A percentile compares a stretch with the other conserved stretches of the same genome.
Evolutionary conservation across 2,113 vertebrate genomes (phyloP).

Genomic region (Gymnocephalus cernua): DNA sequence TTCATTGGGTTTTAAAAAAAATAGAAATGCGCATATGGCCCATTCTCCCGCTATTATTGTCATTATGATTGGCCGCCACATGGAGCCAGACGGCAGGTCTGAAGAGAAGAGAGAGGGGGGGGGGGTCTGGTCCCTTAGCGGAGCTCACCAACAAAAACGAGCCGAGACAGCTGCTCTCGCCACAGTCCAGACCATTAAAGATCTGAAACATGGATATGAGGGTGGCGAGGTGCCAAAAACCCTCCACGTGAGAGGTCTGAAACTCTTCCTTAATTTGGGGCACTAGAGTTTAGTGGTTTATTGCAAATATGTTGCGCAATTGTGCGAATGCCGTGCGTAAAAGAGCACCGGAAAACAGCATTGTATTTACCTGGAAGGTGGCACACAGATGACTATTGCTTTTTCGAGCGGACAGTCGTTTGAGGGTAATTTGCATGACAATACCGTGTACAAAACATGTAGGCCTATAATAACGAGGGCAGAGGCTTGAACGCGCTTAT

Average conservation of each 20-base stretch:
- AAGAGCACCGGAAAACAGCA: constrained; percentile 11
- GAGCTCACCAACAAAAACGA: constrained; percentile 71
- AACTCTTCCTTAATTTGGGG: constrained; percentile 50
- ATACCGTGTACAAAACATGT: constrained; percentile 50
- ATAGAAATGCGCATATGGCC: constrained; percentile 42
- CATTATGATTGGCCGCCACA: constrained; percentile 60
- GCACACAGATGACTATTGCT: constrained; percentile 28
- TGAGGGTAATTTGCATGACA: constrained; percentile 68
- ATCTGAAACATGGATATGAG: constrained; percentile 44
- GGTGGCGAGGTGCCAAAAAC: constrained; percentile 76
- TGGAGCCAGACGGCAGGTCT: constrained; percentile 63
- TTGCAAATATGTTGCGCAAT: constrained; percentile 49
- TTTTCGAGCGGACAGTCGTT: constrained; percentile 33
- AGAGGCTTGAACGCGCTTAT: constrained; percentile 27
- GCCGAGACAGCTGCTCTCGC: constrained; percentile 73
- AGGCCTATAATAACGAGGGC: constrained; percentile 40
- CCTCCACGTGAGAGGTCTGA: constrained; percentile 72
- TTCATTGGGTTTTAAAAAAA: constrained; percentile 23
- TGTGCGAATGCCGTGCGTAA: constrained; percentile 53
- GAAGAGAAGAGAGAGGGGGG: constrained; percentile 31
- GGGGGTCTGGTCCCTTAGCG: constrained; percentile 59
- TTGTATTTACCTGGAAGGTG: constrained; percentile 57
- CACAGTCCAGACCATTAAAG: constrained; percentile 65
- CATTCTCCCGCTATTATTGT: constrained; percentile 48
- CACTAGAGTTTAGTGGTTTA: constrained; percentile 33